Base-by-base conservation (phyloP, 2,888 invertebrate species). In the Parelbella ahira region DNA sequence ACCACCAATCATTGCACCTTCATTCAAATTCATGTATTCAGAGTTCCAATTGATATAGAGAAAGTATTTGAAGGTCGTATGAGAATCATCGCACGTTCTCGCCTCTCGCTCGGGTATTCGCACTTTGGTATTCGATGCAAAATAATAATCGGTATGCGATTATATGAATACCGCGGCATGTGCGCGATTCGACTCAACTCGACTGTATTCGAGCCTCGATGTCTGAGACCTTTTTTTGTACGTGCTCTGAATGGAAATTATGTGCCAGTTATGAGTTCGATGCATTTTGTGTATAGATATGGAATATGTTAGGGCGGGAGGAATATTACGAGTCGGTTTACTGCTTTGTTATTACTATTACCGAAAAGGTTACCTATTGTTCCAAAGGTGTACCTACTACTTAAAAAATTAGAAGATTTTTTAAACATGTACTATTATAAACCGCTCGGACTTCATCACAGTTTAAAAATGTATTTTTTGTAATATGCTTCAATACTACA, bases 101-200 rank as follows among this genome's bases (percentile, higher is more conserved):
- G 28, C 49, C 50, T 41, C 37, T n/a, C n/a, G n/a, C n/a, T n/a
- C 15, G 10, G 41, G 24, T 33, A 33, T 33, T 33, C 37, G 36
- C 15, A 25, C 37, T 37, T 15, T 9, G 64, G 62, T 51, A 70
- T 67, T 69, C 65, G 63, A 64, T 70, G 72, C 71, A 75, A 71
- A 75, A 65, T 71, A 68, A 67, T 68, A 70, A 68, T 68, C 64
- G 72, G 72, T 65, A 73, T 71, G 70, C 74, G 71, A 65, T 74
- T 72, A 76, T 75, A 73, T 63, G 70, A 69, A 68, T 73, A 67
- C 67, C 64, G 44, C 30, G 51, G 54, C 54, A 56, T 64, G 54
- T 48, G 49, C 20, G 38, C 48, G 23, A 37, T 58, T 56, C 56
- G 58, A 54, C 59, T n/a, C n/a, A n/a, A n/a, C 58, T 62, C 56